Evolutionary conservation across 2,888 invertebrate genomes (phyloP).

Genomic region (Opisthograptis luteolata): DNA sequence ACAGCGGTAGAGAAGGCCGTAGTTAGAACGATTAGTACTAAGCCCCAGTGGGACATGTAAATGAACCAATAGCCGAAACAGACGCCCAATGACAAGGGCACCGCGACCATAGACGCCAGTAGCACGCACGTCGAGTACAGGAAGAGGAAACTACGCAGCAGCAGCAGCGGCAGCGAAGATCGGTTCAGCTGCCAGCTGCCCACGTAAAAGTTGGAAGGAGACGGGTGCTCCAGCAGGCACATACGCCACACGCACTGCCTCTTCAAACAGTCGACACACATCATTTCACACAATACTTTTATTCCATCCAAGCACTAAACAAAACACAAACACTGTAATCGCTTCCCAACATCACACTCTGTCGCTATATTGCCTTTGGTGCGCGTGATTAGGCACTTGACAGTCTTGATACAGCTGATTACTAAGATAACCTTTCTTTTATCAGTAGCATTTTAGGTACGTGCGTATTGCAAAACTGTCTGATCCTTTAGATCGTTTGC

Average conservation of each 20-base stretch:
- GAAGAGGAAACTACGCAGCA: conserved; percentile 57
- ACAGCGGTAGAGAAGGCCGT: conserved; percentile 59
- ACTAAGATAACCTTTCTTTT: conserved; percentile 42
- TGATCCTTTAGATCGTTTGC: conserved; percentile 48
- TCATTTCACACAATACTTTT: conserved; percentile 41
- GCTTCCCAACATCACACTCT: conserved; percentile 39
- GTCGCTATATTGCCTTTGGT: conserved; percentile 31
- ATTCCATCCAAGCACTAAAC: conserved; percentile 18
- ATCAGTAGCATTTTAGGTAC: conserved; percentile 31
- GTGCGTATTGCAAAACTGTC: conserved; percentile 34
- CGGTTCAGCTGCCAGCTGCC: conserved; percentile 66
- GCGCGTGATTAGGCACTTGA: too few relatives aligned
- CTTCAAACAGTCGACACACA: conserved; percentile 43
- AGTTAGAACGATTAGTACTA: conserved; percentile 59
- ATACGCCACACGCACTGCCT: conserved; percentile 56
- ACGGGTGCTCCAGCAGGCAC: conserved; percentile 57
- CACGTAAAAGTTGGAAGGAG: conserved; percentile 65
- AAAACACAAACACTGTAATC: conserved; percentile 33
- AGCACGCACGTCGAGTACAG: conserved; percentile 57
- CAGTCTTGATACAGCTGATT: conserved; percentile 16
- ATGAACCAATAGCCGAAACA: conserved; percentile 70
- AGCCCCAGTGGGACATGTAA: conserved; percentile 77
- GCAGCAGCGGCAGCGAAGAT: conserved; percentile 56
- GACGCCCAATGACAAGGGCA: conserved; percentile 50
- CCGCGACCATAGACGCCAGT: conserved; percentile 45